Evolutionary conservation across 2,888 invertebrate genomes (phyloP).

Genomic region (Polylopha cassiicola): DNA sequence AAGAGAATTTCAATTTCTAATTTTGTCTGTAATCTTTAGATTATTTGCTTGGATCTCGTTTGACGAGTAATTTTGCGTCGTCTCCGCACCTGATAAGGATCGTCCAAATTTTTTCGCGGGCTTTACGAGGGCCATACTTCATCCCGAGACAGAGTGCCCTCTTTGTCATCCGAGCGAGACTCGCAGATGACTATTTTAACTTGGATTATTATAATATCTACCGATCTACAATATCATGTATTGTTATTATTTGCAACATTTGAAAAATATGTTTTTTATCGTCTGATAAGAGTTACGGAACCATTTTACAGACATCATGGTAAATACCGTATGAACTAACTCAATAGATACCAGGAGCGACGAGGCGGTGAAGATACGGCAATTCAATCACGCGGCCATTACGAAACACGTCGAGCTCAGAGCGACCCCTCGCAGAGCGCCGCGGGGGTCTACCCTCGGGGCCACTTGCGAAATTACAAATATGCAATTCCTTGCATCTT

Average conservation of each 20-base stretch:
- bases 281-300: not conserved
- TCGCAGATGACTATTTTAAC: constrained; percentile 22
- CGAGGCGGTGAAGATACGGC: constrained; percentile 55
- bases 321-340: constrained; percentile 47
- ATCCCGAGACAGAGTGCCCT: constrained; percentile 19
- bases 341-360: constrained; percentile 54
- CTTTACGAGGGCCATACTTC: constrained; percentile 26
- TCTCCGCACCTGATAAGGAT: constrained; percentile 24
- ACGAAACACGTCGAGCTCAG: constrained; percentile 44
- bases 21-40: constrained; percentile 34
- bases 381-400: constrained; percentile 64
- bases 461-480: constrained; percentile 50
- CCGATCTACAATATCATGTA: no score
- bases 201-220: constrained; percentile 27
- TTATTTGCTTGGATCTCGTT: constrained; percentile 35
- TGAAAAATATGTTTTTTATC: no score
- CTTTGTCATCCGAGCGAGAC: constrained; percentile 7
- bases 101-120: constrained; percentile 26
- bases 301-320: constrained; percentile 23
- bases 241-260: no score
- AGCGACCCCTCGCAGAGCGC: constrained; percentile 29
- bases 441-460: constrained; percentile 30
- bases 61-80: constrained; percentile 35
- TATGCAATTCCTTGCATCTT: constrained; percentile 39
- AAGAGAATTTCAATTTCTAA: constrained; percentile 26